Conservation (phyloP, 1,140 invertebrate species). For the Drosophila nigromelanica region DNA sequence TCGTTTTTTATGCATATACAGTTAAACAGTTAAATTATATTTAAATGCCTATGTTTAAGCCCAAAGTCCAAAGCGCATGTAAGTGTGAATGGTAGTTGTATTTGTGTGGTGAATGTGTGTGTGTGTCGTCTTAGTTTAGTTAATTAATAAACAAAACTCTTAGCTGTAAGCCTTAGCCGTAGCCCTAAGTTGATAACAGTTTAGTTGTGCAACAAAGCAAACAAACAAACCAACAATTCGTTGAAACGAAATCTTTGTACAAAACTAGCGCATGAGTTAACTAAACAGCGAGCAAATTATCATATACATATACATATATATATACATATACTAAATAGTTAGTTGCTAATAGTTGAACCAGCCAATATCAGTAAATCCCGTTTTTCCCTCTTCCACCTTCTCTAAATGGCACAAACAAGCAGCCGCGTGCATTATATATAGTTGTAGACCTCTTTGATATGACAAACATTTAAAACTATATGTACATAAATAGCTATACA, state of each 20-base stretch:
- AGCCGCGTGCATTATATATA: constrained; percentile 37
- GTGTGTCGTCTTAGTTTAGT: constrained; percentile 38
- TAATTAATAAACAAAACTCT: constrained; percentile 38
- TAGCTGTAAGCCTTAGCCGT: constrained; percentile 44
- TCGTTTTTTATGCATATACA: constrained; percentile 73
- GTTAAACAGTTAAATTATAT: constrained; percentile 53
- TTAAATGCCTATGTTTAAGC: constrained; percentile 64
- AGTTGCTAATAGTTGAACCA: constrained; percentile 21
- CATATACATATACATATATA: constrained; percentile 23
- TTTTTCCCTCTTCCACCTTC: constrained; percentile 1
- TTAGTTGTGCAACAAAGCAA: constrained; percentile 46
- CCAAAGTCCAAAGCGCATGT: constrained; percentile 78
- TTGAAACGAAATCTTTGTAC: constrained; percentile 63
- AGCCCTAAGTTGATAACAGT: constrained; percentile 63
- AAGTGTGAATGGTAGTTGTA: constrained; percentile 51
- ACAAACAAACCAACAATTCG: constrained; percentile 29
- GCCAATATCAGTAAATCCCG: constrained; percentile 23
- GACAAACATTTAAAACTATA: constrained; percentile 66
- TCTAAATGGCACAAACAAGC: constrained; percentile 56
- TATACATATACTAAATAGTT: constrained; percentile 4
- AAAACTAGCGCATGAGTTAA: constrained; percentile 44
- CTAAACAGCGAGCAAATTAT: constrained; percentile 47
- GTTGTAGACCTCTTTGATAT: constrained; percentile 53
- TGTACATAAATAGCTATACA: constrained; percentile 49
- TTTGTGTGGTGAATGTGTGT: constrained; percentile 32